Conservation (phyloP, 2,113 vertebrate species). For the Chascanopsetta lugubris region DNA sequence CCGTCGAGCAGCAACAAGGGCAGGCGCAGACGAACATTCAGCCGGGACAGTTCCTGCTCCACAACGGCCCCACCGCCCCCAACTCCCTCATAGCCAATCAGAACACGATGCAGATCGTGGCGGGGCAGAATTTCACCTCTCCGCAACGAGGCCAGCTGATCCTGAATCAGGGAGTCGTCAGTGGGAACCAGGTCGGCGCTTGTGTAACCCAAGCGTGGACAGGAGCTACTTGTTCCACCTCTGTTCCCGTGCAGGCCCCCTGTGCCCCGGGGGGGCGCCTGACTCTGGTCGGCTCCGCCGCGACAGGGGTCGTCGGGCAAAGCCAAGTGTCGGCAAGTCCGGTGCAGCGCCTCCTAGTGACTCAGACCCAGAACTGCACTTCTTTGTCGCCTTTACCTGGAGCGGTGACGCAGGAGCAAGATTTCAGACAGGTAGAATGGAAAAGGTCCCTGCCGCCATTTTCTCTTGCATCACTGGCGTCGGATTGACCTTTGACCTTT, state of each 20-base stretch:
- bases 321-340: conserved; percentile 78
- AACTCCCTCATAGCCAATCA: conserved; percentile 90
- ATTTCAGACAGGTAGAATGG: conserved; percentile 68
- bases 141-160: conserved; percentile 87
- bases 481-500: conserved; percentile 8
- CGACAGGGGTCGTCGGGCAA: conserved; percentile 81
- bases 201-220: conserved; percentile 65
- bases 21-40: conserved; percentile 83
- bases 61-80: conserved; percentile 83
- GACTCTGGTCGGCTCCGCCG: conserved; percentile 85
- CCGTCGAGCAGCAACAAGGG: conserved; percentile 80
- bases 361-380: conserved; percentile 85
- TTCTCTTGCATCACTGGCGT: not conserved
- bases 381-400: conserved; percentile 64
- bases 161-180: conserved; percentile 85
- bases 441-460: not conserved
- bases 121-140: conserved; percentile 88
- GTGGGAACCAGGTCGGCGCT: conserved; percentile 78
- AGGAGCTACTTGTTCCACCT: conserved; percentile 55
- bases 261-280: conserved; percentile 82
- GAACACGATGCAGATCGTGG: conserved; percentile 89
- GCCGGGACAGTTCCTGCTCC: conserved; percentile 91
- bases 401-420: conserved; percentile 55
- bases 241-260: conserved; percentile 77
- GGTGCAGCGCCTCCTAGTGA: conserved; percentile 91